phyloP scores from a whole-genome alignment of 2,888 invertebrate species.

The Esperia sulphurella region DNA sequence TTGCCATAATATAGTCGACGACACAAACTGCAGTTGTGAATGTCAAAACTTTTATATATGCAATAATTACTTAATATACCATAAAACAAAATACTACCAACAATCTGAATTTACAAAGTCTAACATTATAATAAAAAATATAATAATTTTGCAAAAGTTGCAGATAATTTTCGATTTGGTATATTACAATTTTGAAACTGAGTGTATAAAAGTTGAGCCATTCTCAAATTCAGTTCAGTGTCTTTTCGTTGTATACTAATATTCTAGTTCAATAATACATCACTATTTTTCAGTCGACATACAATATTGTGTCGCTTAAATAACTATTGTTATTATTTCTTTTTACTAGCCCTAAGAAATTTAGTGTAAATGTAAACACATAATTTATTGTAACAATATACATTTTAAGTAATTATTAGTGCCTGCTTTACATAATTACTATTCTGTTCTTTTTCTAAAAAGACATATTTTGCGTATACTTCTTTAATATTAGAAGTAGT shows the following conservation, averaged over 20 bases:
- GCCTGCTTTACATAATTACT: slow-evolving; percentile 71
- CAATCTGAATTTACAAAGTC: too few species aligned
- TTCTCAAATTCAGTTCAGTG: slow-evolving; percentile 4
- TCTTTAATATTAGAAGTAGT: slow-evolving; percentile 51
- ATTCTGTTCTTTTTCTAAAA: slow-evolving; percentile 59
- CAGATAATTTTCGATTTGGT: not conserved
- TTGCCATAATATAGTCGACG: slow-evolving; percentile 63
- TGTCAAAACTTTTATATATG: not conserved
- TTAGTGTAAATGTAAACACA: slow-evolving; percentile 69
- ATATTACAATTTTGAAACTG: not conserved
- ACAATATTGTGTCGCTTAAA: slow-evolving; percentile 29
- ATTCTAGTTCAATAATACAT: slow-evolving; percentile 18
- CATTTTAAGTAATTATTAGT: slow-evolving; percentile 72
- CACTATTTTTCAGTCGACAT: slow-evolving; percentile 19
- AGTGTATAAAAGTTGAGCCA: not conserved
- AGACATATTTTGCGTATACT: slow-evolving; percentile 72
- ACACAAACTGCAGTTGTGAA: slow-evolving; percentile 41
- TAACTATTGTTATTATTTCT: slow-evolving; percentile 56
- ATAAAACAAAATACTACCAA: too few species aligned
- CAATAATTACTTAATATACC: not conserved
- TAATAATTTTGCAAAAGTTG: not conserved
- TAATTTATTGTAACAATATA: slow-evolving; percentile 76
- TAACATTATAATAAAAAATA: too few species aligned
- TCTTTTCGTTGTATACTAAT: slow-evolving; percentile 8
- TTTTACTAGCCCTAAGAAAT: slow-evolving; percentile 61